A percentile compares a stretch with the other conserved stretches of the same genome.
phyloP scores from a whole-genome alignment of 2,888 invertebrate species.

The Philereme vetulata region DNA sequence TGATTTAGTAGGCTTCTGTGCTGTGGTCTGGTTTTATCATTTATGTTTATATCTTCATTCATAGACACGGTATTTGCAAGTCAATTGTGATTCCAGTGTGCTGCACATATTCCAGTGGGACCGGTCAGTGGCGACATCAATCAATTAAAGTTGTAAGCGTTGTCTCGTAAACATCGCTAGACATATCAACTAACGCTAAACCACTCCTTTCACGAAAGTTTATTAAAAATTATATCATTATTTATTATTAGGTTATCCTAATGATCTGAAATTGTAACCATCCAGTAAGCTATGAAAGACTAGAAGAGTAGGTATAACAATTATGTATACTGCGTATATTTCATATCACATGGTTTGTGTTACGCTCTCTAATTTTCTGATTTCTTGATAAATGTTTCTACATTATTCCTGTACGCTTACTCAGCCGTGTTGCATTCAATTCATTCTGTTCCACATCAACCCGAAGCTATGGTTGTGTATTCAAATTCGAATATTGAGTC shows the following conservation, averaged over 20 bases:
- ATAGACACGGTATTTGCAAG: conserved; percentile 2
- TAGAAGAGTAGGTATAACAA: neutral
- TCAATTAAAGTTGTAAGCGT: conserved; percentile 66
- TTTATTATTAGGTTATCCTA: neutral
- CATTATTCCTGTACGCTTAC: neutral
- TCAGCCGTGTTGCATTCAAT: neutral
- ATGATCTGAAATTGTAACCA: neutral
- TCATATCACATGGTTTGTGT: neutral
- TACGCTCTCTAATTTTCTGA: neutral
- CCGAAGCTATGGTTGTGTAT: too few relatives aligned
- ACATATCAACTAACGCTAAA: conserved; percentile 5
- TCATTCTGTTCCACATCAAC: neutral
- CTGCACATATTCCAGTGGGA: conserved; percentile 72
- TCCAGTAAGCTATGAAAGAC: neutral
- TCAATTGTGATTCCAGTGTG: conserved; percentile 62
- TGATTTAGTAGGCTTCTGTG: neutral
- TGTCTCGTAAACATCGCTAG: conserved; percentile 57
- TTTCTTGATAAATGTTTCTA: neutral
- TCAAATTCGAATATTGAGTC: too few relatives aligned
- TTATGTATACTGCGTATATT: neutral
- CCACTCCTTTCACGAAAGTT: neutral
- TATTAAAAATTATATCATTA: neutral
- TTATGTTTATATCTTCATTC: neutral
- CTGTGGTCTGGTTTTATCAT: neutral
- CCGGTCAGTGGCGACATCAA: conserved; percentile 72